Evolutionary conservation across 53 echinoderm and acorn worm species (phyloP).

Genomic region (Astropecten irregularis): DNA sequence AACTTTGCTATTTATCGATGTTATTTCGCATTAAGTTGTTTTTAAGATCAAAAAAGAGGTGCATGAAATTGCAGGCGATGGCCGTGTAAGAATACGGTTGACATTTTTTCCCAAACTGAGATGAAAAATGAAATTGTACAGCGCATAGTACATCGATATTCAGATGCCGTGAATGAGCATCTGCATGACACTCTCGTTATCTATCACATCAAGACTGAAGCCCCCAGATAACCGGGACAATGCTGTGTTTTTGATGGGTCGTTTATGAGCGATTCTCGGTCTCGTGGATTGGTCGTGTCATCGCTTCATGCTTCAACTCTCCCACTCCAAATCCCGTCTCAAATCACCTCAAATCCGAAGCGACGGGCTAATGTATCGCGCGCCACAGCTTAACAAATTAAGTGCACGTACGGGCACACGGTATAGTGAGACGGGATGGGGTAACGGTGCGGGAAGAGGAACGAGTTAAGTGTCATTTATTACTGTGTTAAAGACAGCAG

Average conservation of each 20-base stretch:
- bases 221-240: too few relatives aligned
- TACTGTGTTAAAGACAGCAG: constrained; percentile 14
- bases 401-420: constrained; percentile 26
- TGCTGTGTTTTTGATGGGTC: constrained; percentile 11
- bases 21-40: too few relatives aligned
- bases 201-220: too few relatives aligned
- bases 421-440: background rate
- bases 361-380: constrained; percentile 47
- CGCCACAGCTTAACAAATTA: constrained; percentile 53
- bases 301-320: background rate
- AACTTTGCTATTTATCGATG: too few relatives aligned
- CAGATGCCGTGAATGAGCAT: too few relatives aligned
- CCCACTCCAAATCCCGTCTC: background rate
- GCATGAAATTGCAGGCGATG: too few relatives aligned
- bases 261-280: background rate
- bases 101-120: too few relatives aligned
- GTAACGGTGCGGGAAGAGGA: background rate
- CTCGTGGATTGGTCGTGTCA: background rate
- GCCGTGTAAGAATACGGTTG: too few relatives aligned
- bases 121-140: too few relatives aligned
- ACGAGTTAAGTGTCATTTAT: constrained; percentile 39
- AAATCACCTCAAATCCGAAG: constrained; percentile 25
- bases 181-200: too few relatives aligned
- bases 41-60: too few relatives aligned
- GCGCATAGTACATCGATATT: too few relatives aligned